A percentile compares a stretch with the other conserved stretches of the same genome.
These are phyloP conservation scores for Podocnemis expansa DNA, from an alignment of 2,113 vertebrate genomes.

Conservation along the genomic window DNA sequence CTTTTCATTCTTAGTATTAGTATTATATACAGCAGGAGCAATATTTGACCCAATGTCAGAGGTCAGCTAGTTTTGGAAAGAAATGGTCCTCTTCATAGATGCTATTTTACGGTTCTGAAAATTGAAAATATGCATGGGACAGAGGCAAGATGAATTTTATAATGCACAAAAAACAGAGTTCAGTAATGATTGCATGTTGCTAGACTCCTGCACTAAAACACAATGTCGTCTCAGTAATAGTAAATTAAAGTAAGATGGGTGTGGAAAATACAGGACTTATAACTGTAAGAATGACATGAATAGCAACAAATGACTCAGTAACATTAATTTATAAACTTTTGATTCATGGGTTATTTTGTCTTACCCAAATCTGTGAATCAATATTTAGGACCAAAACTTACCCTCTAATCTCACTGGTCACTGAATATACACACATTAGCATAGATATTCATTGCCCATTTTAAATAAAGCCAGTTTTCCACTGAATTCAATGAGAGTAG, in stretches of 20 bases:
- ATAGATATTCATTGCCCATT: background rate
- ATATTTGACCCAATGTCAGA: background rate
- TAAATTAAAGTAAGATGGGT: accelerated
- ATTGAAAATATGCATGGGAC: background rate
- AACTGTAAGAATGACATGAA: background rate
- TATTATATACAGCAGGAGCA: background rate
- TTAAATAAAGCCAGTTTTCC: background rate
- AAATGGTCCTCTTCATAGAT: background rate
- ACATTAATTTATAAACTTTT: background rate
- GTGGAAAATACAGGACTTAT: background rate
- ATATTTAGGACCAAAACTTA: background rate
- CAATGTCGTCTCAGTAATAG: background rate
- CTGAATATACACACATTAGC: accelerated
- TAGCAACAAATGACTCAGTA: accelerated
- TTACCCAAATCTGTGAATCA: background rate
- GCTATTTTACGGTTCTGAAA: background rate
- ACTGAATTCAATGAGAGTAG: background rate
- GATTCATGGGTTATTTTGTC: background rate
- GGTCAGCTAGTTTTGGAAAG: accelerated
- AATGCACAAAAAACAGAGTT: background rate
- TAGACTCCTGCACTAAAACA: background rate
- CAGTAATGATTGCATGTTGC: background rate
- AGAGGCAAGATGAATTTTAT: background rate
- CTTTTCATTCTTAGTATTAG: no score
- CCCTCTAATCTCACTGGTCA: background rate